Evolutionary conservation across 64 coral and sea anemone species (phyloP), one percentile per base, ranked within the genome.

Genomic region (Catalaphyllia jardinei): DNA sequence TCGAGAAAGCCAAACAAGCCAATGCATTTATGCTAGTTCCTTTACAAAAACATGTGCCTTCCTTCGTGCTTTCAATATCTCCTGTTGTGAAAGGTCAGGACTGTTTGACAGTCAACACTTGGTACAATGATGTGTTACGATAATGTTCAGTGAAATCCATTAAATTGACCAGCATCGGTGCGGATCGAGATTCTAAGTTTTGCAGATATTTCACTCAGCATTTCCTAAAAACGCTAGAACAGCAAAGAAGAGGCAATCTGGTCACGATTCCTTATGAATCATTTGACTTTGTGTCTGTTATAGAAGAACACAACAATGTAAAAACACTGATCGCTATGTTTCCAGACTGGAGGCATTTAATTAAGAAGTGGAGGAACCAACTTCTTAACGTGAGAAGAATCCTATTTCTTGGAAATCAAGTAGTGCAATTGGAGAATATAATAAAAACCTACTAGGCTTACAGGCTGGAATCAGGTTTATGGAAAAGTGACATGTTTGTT

Each of bases 281-380:
- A 55, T 79, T 79, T 38, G 35, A 38, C 1, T 38, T 2, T 38
- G 35, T 38, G 1, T 38, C 35, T 38, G 35, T 38, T 38, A 38
- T 38, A 1, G 35, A 38, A 4, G 4, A 38, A 4, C 1, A 2
- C 35, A 38, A 38, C 4, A 8, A 72, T 1, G 20, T 74, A 42
- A 46, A 51, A 84, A 59, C 9, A 28, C 76, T 51, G 9, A 79
- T 0, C 24, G 0, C 59, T 79, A 79, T 89, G 88, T 80, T 80
- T 73, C 88, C 77, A 20, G 88, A 80, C 62, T 89, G 88, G 88
- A 27, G 46, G n/a, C 88, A 89, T 73, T 14, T 89, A 10, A 80
- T 81, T 29, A 89, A 80, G 39, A 89, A 89, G 57, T 81, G 77
- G 88, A 52, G 77, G 5, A 89, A 89, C 13, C 87, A 89, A 57